phyloP scores from a whole-genome alignment of 2,888 invertebrate genomes.

The Pandemis corylana region DNA sequence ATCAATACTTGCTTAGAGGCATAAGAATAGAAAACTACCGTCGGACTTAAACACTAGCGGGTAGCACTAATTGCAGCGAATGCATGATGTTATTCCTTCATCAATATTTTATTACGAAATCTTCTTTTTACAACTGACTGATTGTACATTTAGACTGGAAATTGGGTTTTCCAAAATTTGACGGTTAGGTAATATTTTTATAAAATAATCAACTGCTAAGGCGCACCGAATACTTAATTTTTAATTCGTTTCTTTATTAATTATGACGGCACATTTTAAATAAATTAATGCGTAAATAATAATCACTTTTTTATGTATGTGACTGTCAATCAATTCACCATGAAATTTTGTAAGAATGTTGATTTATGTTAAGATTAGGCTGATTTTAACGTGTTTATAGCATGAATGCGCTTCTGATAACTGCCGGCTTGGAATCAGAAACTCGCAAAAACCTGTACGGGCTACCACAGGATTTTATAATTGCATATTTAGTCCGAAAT shows the following conservation, averaged over 20 bases:
- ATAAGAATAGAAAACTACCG: constrained; percentile 66
- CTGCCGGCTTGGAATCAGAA: background rate
- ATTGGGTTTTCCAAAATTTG: constrained; percentile 37
- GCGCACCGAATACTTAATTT: constrained; percentile 40
- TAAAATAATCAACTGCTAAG: constrained; percentile 42
- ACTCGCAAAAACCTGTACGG: background rate
- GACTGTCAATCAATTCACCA: constrained; percentile 16
- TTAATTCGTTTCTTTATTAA: constrained; percentile 15
- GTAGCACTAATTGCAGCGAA: constrained; percentile 52
- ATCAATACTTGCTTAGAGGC: constrained; percentile 62
- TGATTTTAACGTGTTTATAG: constrained; percentile 37
- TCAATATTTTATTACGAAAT: constrained; percentile 50
- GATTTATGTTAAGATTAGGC: constrained; percentile 32
- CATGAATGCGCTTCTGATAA: background rate
- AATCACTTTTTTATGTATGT: constrained; percentile 9
- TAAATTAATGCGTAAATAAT: constrained; percentile 8
- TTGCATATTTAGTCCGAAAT: background rate
- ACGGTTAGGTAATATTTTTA: constrained; percentile 45
- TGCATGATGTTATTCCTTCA: constrained; percentile 50
- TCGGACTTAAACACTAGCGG: constrained; percentile 61
- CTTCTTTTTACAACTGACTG: constrained; percentile 49
- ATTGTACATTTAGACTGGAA: constrained; percentile 39
- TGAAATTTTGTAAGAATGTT: constrained; percentile 42
- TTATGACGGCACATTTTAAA: constrained; percentile 22
- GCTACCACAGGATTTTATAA: background rate